Evolutionary conservation across 2,113 vertebrate species (phyloP), one percentile per base, ranked within the genome.

Genomic region (Neomonachus schauinslandi): DNA sequence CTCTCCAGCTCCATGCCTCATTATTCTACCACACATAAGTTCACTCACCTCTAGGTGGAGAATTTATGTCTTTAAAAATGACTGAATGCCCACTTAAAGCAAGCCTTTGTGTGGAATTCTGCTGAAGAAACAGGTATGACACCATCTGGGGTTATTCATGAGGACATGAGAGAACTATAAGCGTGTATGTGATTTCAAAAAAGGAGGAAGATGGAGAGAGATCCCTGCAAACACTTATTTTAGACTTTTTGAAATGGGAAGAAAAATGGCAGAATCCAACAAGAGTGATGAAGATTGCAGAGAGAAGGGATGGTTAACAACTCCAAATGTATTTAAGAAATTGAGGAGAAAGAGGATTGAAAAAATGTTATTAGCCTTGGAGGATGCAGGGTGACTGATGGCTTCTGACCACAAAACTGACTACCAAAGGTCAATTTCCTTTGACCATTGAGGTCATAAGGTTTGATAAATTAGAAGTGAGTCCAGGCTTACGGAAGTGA

Each of bases 201-300:
- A 42, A 77, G 59, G 67, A 72, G 31, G 26, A 53, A n/a, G 11
- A 22, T 33, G 14, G 31, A 31, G 69, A 92, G 59, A 71, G 31
- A 24, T 79, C 2, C 33, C 55, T 85, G n/a, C 36, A 92, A 92
- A 71, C 24, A 77, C 16, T 57, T 51, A 36, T 53, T 77, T 77
- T 69, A 77, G 77, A 83, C 53, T 69, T 94, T 87, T 88, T 88
- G 51, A 89, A 95, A 89, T 7, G 67, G 67, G 11, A 51, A 84
- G 31, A 59, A 36, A 42, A 71, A 46, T 31, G 14, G 14, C 53
- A 57, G 63, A 80, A 80, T 39, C 21, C 19, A 82, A 28, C 26
- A 39, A 46, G 16, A 7, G 15, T 82, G 57, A 67, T 82, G 6
- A 88, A 94, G 21, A 28, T n/a, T 36, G 12, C 39, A 72, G 42